These are phyloP conservation scores for Drosophila ogumai DNA, from an alignment of 1,140 invertebrate genomes.

Conservation along the genomic window DNA sequence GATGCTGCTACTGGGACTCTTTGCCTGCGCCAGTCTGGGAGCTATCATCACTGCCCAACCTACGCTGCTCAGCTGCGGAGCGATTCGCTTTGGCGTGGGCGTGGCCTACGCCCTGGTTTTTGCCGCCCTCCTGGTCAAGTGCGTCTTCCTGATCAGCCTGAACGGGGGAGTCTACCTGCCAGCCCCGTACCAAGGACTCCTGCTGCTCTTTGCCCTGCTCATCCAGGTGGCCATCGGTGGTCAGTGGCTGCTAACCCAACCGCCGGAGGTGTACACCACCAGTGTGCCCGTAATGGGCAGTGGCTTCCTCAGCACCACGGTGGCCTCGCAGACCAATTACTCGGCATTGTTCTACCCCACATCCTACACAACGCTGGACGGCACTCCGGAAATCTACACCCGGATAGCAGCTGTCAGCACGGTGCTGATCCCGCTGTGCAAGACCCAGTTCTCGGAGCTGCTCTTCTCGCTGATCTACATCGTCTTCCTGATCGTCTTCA, in stretches of 20 bases:
- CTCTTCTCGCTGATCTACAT: conserved; percentile 93
- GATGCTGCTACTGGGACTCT: conserved; percentile 94
- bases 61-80: conserved; percentile 92
- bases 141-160: conserved; percentile 95
- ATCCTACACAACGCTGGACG: conserved; percentile 69
- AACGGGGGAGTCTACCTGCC: conserved; percentile 97
- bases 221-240: conserved; percentile 95
- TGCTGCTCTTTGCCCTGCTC: conserved; percentile 95
- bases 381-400: conserved; percentile 75
- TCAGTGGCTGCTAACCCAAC: conserved; percentile 93
- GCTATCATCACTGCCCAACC: conserved; percentile 92
- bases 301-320: conserved; percentile 67
- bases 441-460: conserved; percentile 89
- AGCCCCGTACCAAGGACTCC: conserved; percentile 94
- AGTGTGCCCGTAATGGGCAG: conserved; percentile 79
- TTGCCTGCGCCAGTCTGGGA: conserved; percentile 92
- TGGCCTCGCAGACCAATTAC: conserved; percentile 69
- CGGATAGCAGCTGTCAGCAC: conserved; percentile 76
- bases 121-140: conserved; percentile 96
- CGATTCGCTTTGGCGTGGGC: conserved; percentile 93
- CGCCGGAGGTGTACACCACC: conserved; percentile 87
- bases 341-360: conserved; percentile 82
- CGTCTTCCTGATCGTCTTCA: conserved; percentile 92
- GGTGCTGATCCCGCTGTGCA: conserved; percentile 86
- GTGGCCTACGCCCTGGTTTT: conserved; percentile 95